Conservation (phyloP, 1,140 invertebrate genomes). For the Drosophila quadrilineata region DNA sequence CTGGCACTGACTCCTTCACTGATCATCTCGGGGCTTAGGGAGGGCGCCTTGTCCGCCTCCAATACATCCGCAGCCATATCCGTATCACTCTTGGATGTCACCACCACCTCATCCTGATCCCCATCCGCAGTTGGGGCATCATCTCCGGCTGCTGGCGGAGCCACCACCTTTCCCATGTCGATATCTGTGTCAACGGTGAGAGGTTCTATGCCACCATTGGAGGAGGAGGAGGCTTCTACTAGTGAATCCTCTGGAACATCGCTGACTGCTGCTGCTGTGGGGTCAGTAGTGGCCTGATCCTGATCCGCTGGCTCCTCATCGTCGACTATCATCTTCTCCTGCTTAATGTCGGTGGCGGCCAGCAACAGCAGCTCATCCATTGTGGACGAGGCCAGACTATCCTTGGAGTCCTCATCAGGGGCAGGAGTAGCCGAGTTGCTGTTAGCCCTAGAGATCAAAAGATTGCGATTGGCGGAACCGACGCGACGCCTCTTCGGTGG, state of each 20-base stretch:
- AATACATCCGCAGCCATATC: not conserved
- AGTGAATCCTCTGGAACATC: not conserved
- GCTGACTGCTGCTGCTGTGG: not conserved
- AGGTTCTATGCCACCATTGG: constrained; percentile 58
- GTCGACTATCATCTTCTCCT: constrained; percentile 58
- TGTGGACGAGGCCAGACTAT: constrained; percentile 65
- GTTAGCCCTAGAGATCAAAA: constrained; percentile 34
- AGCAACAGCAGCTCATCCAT: constrained; percentile 69
- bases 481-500: constrained; percentile 52
- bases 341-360: constrained; percentile 57
- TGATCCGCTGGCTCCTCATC: constrained; percentile 36
- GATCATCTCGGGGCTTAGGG: constrained; percentile 70
- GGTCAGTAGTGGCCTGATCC: too few species aligned
- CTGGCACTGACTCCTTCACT: constrained; percentile 76
- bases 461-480: constrained; percentile 35
- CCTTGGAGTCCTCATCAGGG: constrained; percentile 74
- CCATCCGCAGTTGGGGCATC: not conserved
- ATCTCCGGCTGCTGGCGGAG: not conserved
- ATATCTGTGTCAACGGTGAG: constrained; percentile 53
- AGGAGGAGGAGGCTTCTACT: constrained; percentile 1
- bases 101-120: not conserved
- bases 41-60: constrained; percentile 61
- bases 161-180: not conserved
- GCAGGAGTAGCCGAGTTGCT: constrained; percentile 34
- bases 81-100: not conserved